Conservation (phyloP, 1,140 invertebrate species). For the Diorhabda elongata region DNA sequence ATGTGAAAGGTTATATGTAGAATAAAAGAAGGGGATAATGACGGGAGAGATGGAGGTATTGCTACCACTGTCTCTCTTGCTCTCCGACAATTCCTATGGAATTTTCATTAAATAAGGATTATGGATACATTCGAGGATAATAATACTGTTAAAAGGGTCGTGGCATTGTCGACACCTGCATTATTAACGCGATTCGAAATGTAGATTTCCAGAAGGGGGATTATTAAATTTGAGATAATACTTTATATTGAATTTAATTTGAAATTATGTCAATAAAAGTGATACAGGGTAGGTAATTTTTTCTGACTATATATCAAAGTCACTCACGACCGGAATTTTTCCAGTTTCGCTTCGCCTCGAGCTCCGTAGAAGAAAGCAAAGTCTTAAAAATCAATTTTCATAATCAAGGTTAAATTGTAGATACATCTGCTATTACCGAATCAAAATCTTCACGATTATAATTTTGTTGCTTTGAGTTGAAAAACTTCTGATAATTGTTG, state of each 20-base stretch:
- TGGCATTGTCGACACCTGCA: neutral
- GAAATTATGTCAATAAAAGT: no score
- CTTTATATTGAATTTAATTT: no score
- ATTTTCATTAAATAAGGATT: constrained; percentile 48
- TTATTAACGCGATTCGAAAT: neutral
- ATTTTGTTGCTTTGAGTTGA: no score
- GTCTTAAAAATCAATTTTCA: neutral
- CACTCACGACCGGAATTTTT: neutral
- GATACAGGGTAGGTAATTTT: no score
- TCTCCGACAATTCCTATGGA: constrained; percentile 30
- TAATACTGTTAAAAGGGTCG: neutral
- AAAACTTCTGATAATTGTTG: no score
- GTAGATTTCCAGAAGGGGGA: neutral
- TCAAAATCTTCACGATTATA: no score
- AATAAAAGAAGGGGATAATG: constrained; percentile 47
- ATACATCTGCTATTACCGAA: neutral
- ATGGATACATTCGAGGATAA: constrained; percentile 6
- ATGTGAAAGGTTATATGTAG: constrained; percentile 46
- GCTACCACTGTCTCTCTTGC: constrained; percentile 23
- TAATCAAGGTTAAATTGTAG: neutral
- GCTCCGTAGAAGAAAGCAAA: neutral
- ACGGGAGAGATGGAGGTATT: constrained; percentile 33
- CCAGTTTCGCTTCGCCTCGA: neutral
- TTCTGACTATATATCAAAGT: no score
- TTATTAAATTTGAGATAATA: neutral